Percentiles rank a stretch among this genome's conserved stretches.
These are phyloP conservation scores for Coelogynopora nodosa DNA, from an alignment of 2,888 invertebrate species.

Conservation along the genomic window DNA sequence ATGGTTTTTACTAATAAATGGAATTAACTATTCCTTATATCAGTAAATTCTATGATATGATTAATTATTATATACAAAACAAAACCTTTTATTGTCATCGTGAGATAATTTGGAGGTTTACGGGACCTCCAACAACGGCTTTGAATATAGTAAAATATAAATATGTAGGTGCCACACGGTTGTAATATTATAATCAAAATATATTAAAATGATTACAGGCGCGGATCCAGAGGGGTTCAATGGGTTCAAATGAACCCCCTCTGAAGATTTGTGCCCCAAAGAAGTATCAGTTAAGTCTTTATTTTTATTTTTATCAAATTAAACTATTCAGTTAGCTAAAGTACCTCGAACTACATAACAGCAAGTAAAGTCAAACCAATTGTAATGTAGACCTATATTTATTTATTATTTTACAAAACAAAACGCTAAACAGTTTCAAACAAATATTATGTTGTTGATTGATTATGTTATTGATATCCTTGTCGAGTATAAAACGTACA, in stretches of 20 bases:
- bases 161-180: too few species aligned
- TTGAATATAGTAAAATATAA: too few species aligned
- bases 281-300: neutral
- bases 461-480: neutral
- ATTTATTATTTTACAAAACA: slow-evolving; percentile 11
- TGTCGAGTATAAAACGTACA: neutral
- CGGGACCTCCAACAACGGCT: too few species aligned
- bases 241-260: slow-evolving; percentile 21
- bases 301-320: neutral
- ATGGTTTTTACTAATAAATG: too few species aligned
- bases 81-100: too few species aligned
- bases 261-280: neutral
- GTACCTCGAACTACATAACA: slow-evolving; percentile 13
- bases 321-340: neutral
- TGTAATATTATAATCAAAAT: neutral
- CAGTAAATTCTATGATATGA: too few species aligned
- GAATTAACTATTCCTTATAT: too few species aligned
- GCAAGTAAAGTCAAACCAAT: slow-evolving; percentile 22
- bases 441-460: neutral
- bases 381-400: slow-evolving; percentile 6
- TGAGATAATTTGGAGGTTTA: too few species aligned
- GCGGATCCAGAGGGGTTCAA: slow-evolving; percentile 5
- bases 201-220: neutral
- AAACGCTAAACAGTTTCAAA: slow-evolving; percentile 18
- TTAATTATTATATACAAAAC: too few species aligned